phyloP scores from a whole-genome alignment of 1,140 invertebrate species.

The Sinella curviseta region DNA sequence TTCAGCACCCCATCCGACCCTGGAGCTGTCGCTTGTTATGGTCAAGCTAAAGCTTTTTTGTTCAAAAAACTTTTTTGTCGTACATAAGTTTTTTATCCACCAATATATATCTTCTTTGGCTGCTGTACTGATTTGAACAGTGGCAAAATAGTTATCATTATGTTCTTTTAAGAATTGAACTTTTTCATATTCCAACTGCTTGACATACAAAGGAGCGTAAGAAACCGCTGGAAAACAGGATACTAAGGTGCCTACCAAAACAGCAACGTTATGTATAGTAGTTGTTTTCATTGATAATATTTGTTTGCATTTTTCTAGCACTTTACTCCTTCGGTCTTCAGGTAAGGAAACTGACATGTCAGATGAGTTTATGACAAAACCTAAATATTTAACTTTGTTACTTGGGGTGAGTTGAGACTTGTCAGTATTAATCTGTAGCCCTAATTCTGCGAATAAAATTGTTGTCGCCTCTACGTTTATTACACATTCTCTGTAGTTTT shows the following conservation, averaged over 20 bases:
- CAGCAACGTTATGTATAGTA: not conserved
- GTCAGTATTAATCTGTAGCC: not conserved
- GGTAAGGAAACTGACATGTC: not conserved
- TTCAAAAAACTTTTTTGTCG: not conserved
- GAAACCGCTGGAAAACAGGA: not conserved
- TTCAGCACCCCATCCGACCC: not conserved
- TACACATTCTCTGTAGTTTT: not conserved
- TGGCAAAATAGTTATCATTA: slow-evolving; percentile 1
- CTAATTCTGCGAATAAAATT: not conserved
- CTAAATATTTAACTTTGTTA: not conserved
- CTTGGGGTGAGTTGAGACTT: not conserved
- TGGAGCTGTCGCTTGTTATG: not conserved
- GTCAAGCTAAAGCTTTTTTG: not conserved
- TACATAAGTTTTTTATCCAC: not conserved
- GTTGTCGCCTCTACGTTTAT: not conserved
- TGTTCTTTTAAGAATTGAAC: not conserved
- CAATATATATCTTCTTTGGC: not conserved
- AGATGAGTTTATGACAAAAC: not conserved
- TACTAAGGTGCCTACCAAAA: not conserved
- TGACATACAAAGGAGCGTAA: not conserved
- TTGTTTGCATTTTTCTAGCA: not conserved
- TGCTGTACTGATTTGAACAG: not conserved
- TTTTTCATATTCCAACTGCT: not conserved
- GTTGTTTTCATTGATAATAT: not conserved
- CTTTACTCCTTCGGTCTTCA: not conserved